Percentiles rank a stretch among this genome's conserved stretches.
These are phyloP conservation scores for Siniperca knerii DNA, from an alignment of 2,113 vertebrate species.

Conservation along the genomic window DNA sequence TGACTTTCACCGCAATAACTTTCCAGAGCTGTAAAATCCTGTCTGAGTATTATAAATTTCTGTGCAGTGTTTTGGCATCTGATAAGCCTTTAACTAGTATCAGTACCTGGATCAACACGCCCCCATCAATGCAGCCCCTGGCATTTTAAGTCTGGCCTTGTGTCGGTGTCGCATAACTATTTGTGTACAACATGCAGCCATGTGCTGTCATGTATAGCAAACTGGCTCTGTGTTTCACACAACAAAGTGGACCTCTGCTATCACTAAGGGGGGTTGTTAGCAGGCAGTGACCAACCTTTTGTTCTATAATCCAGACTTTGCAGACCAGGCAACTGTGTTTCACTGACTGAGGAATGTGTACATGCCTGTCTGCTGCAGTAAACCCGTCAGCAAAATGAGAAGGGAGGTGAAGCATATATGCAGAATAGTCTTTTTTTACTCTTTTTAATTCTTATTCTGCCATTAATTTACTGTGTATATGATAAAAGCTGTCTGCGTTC, in stretches of 20 bases:
- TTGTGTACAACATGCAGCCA: neutral
- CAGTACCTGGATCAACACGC: neutral
- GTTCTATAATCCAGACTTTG: conserved; percentile 71
- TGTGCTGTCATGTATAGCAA: neutral
- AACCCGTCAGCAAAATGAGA: conserved; percentile 21
- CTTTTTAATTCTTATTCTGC: too few relatives aligned
- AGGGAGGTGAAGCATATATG: neutral
- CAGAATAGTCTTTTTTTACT: neutral
- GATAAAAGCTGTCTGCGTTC: neutral
- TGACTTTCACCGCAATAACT: neutral
- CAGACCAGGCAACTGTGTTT: conserved; percentile 64
- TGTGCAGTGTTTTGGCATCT: neutral
- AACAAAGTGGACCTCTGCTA: conserved; percentile 11
- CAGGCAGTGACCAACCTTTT: conserved; percentile 43
- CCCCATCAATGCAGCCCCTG: neutral
- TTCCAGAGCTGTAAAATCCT: neutral
- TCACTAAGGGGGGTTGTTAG: neutral
- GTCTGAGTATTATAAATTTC: neutral
- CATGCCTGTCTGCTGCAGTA: conserved; percentile 44
- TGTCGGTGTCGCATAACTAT: neutral
- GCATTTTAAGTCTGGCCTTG: neutral
- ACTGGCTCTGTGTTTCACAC: neutral
- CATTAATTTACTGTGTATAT: neutral
- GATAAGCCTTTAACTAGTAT: neutral
- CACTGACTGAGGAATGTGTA: conserved; percentile 53